Evolutionary conservation across 2,888 invertebrate species (phyloP).

Genomic region (Pheosia tremula): DNA sequence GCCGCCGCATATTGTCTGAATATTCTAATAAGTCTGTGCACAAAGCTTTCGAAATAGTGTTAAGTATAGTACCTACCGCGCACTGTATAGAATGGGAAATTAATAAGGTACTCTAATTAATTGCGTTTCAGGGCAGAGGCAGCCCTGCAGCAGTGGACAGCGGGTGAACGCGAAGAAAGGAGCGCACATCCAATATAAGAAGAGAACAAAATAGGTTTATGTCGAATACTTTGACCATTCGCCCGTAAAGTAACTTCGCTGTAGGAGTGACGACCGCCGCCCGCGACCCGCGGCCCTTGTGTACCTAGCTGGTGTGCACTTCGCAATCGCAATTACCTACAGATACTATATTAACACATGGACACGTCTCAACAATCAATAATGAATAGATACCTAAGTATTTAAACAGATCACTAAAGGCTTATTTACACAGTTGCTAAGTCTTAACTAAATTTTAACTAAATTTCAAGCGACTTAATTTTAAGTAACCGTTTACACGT

Average conservation of each 20-base stretch:
- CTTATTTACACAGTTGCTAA: too few relatives aligned
- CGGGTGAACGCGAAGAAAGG: conserved; percentile 72
- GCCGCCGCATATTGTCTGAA: too few relatives aligned
- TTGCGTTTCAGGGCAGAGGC: conserved; percentile 32
- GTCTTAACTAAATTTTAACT: too few relatives aligned
- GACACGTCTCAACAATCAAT: too few relatives aligned
- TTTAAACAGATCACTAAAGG: too few relatives aligned
- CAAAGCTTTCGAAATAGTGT: too few relatives aligned
- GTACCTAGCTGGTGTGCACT: conserved; percentile 23
- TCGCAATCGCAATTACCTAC: neutral
- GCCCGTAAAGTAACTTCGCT: conserved; percentile 81
- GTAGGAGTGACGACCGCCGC: conserved; percentile 68
- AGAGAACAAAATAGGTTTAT: conserved; percentile 85
- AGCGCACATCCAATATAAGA: conserved; percentile 83
- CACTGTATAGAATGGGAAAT: neutral
- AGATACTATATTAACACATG: neutral
- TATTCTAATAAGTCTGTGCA: too few relatives aligned
- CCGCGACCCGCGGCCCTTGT: conserved; percentile 46
- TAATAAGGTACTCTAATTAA: neutral
- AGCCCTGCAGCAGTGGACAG: conserved; percentile 73
- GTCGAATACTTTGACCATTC: conserved; percentile 84
- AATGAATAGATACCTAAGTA: too few relatives aligned
- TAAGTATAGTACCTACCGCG: too few relatives aligned
- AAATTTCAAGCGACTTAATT: too few relatives aligned
- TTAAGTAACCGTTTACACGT: too few relatives aligned